phyloP scores from a whole-genome alignment of 2,888 invertebrate genomes.

The Oscheius myriophilus region DNA sequence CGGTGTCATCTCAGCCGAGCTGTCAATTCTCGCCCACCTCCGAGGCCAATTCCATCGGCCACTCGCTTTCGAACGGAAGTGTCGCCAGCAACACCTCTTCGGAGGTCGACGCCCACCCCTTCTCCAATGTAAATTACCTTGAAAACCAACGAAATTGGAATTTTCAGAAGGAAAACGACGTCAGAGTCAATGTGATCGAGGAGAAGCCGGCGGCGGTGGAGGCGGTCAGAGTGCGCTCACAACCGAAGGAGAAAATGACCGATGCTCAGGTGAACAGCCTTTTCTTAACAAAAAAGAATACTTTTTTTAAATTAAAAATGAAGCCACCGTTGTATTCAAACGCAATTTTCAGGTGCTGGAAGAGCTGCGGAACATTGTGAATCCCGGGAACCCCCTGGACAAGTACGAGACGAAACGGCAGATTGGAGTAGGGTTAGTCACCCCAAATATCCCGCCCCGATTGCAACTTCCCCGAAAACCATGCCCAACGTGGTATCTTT shows the following conservation, averaged over 20 bases:
- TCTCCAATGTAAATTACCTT: slow-evolving; percentile 45
- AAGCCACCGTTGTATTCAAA: neutral
- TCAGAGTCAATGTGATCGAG: slow-evolving; percentile 28
- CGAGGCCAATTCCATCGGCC: slow-evolving; percentile 38
- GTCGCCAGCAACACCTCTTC: slow-evolving; percentile 50
- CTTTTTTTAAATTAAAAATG: neutral
- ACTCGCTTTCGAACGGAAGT: slow-evolving; percentile 55
- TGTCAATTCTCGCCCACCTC: slow-evolving; percentile 18
- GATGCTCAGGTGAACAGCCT: slow-evolving; percentile 43
- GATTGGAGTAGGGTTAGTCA: slow-evolving; percentile 82
- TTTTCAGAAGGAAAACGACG: slow-evolving; percentile 53
- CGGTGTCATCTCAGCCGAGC: slow-evolving; percentile 13
- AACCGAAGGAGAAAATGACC: slow-evolving; percentile 51
- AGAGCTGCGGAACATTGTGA: slow-evolving; percentile 56
- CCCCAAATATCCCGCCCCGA: too few species aligned
- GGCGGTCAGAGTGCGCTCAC: slow-evolving; percentile 50
- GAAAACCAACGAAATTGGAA: neutral
- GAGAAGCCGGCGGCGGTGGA: slow-evolving; percentile 42
- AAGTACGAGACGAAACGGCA: slow-evolving; percentile 85
- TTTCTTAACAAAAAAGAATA: neutral
- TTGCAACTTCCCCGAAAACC: too few species aligned
- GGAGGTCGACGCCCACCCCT: slow-evolving; percentile 44
- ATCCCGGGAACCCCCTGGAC: slow-evolving; percentile 81
- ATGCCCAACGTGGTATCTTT: too few species aligned
- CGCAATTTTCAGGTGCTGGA: slow-evolving; percentile 56